Evolutionary conservation across 2,888 invertebrate species (phyloP), one percentile per base, ranked within the genome.

Genomic region (Dermolepida albohirtum): DNA sequence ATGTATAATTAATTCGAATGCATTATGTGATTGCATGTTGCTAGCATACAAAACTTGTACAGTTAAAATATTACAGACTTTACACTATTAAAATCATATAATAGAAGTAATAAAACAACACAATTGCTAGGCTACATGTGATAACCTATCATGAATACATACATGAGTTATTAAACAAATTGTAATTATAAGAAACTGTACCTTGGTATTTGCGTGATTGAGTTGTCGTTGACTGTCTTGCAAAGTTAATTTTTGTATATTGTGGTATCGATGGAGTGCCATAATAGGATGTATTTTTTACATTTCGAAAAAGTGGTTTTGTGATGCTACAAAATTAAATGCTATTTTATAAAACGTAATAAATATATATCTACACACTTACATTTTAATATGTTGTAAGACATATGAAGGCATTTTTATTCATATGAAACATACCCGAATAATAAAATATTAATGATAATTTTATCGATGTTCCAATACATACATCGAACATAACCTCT

Each of bases 321-420:
- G 57, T 57, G 12, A 57, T 22, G 8, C 57, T 57, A 22, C n/a
- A 11, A 44, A 57, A 22, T 44, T 27, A 11, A 43, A 6, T 40
- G 27, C 29, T 27, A 6, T 54, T 54, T 5, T 22, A 22, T 2
- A 22, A 39, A 14, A 11, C 8, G 11, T 11, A 34, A 14, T 6
- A 27, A 22, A 27, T 2, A 22, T 43, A 7, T 34, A 34, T 22
- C n/a, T n/a, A 44, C 12, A 8, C 7, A 22, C 57, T 57, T 44
- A 57, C 57, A 57, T n/a, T 29, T 44, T 57, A 27, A 57, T 57
- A 27, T 57, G 41, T 10, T 57, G 57, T n/a, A 57, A 29, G 12
- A 12, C 27, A 12, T 57, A 43, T 22, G 27, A 43, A n/a, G 57
- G 57, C 57, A 57, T 57, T 27, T 57, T 57, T n/a, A 22, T 16